Conservation (phyloP, 2,888 invertebrate species). For the Trissonchulus sp. region DNA sequence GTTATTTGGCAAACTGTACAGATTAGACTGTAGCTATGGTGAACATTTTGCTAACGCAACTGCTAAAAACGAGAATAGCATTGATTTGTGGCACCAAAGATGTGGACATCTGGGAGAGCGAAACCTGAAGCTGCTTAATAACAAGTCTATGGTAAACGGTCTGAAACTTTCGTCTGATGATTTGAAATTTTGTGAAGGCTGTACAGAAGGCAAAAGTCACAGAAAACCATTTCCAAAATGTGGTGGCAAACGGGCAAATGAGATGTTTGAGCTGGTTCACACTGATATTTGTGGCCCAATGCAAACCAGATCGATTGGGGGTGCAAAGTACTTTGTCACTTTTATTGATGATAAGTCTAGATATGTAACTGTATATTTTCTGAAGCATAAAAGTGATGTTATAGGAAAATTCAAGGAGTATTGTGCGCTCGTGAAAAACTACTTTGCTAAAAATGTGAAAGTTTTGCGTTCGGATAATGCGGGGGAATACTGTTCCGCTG, state of each 20-base stretch:
- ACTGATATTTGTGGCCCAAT: conserved; percentile 8
- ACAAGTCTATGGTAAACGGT: too few species aligned
- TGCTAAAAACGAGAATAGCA: not conserved
- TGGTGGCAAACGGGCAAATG: not conserved
- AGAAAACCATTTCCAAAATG: not conserved
- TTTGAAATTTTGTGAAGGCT: not conserved
- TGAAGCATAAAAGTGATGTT: not conserved
- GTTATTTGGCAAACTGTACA: not conserved
- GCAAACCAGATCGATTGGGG: not conserved
- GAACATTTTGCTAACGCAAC: not conserved
- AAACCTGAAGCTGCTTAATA: not conserved
- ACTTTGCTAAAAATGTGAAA: not conserved
- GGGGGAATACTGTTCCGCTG: conserved; percentile 21
- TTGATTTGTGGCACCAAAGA: conserved; percentile 7
- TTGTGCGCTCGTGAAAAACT: not conserved
- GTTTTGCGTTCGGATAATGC: conserved; percentile 33
- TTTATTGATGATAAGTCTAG: not conserved
- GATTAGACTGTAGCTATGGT: not conserved
- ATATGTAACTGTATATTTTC: not conserved
- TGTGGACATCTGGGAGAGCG: not conserved
- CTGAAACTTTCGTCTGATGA: too few species aligned
- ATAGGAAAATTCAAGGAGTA: conserved; percentile 25
- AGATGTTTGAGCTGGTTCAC: not conserved
- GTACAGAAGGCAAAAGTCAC: not conserved
- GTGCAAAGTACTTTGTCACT: not conserved